A percentile compares a stretch with the other conserved stretches of the same genome.
Evolutionary conservation across 2,797 vertebrate species (phyloP).

Genomic region (Eutrigla gurnardus): DNA sequence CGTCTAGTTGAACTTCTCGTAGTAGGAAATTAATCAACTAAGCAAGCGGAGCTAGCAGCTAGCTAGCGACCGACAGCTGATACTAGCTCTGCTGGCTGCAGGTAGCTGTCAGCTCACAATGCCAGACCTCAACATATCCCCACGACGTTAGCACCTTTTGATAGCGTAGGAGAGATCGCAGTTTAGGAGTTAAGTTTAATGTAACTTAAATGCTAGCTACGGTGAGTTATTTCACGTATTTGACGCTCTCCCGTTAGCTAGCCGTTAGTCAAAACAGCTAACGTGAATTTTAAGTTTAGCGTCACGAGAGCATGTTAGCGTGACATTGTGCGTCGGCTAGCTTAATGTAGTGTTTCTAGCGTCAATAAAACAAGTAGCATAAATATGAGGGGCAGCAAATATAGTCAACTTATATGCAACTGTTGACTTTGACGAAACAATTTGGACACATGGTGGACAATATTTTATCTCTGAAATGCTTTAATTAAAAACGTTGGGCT

Average conservation of each 20-base stretch:
- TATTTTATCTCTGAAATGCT: background rate
- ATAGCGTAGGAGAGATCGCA: background rate
- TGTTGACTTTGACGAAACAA: background rate
- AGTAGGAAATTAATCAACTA: slow-evolving; percentile 35
- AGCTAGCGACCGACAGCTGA: slow-evolving; percentile 71
- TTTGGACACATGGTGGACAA: background rate
- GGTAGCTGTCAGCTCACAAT: slow-evolving; percentile 64
- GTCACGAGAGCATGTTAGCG: background rate
- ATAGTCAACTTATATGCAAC: background rate
- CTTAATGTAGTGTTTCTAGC: background rate
- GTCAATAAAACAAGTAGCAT: background rate
- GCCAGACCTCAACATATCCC: background rate
- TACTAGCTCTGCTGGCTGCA: slow-evolving; percentile 36
- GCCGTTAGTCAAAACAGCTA: slow-evolving; percentile 38
- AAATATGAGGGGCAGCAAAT: background rate
- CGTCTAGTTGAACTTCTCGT: slow-evolving; percentile 49
- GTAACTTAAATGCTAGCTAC: background rate
- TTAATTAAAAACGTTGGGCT: background rate
- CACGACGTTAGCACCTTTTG: background rate
- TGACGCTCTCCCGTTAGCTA: slow-evolving; percentile 28
- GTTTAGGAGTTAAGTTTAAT: background rate
- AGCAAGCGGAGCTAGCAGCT: slow-evolving; percentile 55
- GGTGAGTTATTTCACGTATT: background rate
- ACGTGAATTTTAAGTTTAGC: slow-evolving; percentile 20
- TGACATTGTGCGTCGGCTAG: background rate